These are phyloP conservation scores for Dunckerocampus dactyliophorus DNA, from an alignment of 2,113 vertebrate genomes.

Conservation along the genomic window DNA sequence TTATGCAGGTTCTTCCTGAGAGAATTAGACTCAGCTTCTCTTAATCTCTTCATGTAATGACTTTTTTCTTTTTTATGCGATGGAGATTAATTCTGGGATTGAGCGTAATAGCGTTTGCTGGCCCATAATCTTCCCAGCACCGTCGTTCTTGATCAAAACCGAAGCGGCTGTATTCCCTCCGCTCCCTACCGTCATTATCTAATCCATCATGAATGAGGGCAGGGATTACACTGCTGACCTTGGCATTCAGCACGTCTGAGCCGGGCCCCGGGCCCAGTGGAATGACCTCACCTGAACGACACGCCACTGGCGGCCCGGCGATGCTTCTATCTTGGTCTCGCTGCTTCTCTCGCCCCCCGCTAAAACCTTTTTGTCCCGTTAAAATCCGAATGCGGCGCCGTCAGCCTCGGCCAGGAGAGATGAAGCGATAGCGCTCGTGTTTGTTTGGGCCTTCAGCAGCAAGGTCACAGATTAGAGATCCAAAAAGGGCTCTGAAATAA, in stretches of 20 bases:
- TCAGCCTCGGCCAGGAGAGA: background rate
- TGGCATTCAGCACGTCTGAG: slow-evolving; percentile 31
- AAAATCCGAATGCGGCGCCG: background rate
- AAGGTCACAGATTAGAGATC: background rate
- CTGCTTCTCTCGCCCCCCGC: too few species aligned
- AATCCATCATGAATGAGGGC: slow-evolving; percentile 68
- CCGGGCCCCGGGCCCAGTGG: background rate
- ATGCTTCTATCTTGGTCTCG: slow-evolving; percentile 1
- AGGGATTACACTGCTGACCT: slow-evolving; percentile 58
- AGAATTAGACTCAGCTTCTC: slow-evolving; percentile 49
- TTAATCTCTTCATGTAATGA: slow-evolving; percentile 71
- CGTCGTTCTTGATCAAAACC: slow-evolving; percentile 73
- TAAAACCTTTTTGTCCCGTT: background rate
- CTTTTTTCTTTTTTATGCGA: slow-evolving; percentile 61
- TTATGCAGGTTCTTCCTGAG: slow-evolving; percentile 28
- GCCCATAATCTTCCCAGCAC: slow-evolving; percentile 70
- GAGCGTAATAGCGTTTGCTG: slow-evolving; percentile 62
- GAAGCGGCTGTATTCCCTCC: slow-evolving; percentile 39
- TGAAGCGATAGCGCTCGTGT: background rate
- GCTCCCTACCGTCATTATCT: slow-evolving; percentile 50
- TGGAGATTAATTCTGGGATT: slow-evolving; percentile 76
- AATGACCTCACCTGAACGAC: slow-evolving; percentile 37
- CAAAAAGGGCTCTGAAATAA: too few species aligned
- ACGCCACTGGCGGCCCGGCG: background rate
- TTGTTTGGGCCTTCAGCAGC: background rate